Conservation (phyloP, 2,797 vertebrate genomes). For the Podarcis siculus region DNA sequence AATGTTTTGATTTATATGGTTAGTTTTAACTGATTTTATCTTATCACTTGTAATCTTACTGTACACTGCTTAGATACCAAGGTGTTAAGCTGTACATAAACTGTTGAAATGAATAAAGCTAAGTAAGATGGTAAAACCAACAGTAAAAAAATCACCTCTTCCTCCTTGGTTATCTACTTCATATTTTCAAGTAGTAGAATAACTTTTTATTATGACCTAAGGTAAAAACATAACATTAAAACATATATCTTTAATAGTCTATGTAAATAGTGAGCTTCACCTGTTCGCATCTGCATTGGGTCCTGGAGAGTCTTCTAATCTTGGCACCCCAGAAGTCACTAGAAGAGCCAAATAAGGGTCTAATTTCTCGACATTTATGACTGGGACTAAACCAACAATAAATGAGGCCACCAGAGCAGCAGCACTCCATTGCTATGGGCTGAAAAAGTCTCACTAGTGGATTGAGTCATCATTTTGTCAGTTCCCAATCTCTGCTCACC, state of each 20-base stretch:
- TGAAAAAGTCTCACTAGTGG: not conserved
- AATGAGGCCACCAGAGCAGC: not conserved
- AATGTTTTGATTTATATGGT: too few species aligned
- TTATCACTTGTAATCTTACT: too few species aligned
- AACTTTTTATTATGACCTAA: too few species aligned
- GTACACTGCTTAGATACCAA: too few species aligned
- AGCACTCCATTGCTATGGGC: not conserved
- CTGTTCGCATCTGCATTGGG: not conserved
- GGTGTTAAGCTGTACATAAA: too few species aligned
- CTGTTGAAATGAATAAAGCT: too few species aligned
- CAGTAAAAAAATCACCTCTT: not conserved
- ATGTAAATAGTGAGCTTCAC: not conserved
- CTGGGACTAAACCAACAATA: not conserved
- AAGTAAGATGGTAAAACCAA: not conserved
- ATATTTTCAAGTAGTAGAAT: not conserved
- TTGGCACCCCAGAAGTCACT: not conserved
- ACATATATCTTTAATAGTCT: not conserved
- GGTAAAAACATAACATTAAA: not conserved
- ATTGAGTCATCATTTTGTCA: not conserved
- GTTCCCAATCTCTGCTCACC: not conserved
- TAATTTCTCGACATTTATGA: not conserved
- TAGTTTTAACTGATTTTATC: too few species aligned
- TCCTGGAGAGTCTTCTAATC: not conserved
- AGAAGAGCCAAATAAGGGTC: not conserved
- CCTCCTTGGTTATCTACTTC: not conserved